A percentile compares a stretch with the other conserved stretches of the same genome.
These are phyloP conservation scores for Prunella himalayana DNA, from an alignment of 2,113 vertebrate genomes.

Conservation along the genomic window DNA sequence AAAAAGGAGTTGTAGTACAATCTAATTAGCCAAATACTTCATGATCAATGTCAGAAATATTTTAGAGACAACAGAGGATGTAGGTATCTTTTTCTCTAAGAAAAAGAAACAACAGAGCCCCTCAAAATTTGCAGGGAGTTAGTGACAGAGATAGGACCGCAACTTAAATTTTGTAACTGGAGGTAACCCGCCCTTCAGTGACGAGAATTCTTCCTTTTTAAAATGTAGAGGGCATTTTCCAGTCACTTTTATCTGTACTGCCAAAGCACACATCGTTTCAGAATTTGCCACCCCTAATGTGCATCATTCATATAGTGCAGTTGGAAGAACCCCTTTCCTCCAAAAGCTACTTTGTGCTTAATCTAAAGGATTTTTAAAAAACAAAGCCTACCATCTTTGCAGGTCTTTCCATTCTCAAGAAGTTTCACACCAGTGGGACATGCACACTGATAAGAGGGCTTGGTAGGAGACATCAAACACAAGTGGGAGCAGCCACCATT, in stretches of 20 bases:
- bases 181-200: neutral
- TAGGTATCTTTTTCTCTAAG: neutral
- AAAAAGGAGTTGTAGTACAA: neutral
- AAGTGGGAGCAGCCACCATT: constrained; percentile 96
- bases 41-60: neutral
- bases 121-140: neutral
- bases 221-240: neutral
- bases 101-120: neutral
- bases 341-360: neutral
- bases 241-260: neutral
- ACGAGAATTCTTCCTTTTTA: neutral
- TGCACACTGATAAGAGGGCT: constrained; percentile 88
- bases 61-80: neutral
- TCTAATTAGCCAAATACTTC: neutral
- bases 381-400: constrained; percentile 86
- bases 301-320: neutral
- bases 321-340: neutral
- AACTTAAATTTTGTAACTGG: neutral
- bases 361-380: neutral
- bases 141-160: neutral
- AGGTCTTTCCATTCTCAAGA: constrained; percentile 86
- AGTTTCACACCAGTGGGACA: constrained; percentile 95
- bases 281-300: rapidly evolving
- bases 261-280: neutral
- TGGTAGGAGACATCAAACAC: constrained; percentile 89